Evolutionary conservation across 2,797 vertebrate species (phyloP).

Genomic region (Lophius americanus): DNA sequence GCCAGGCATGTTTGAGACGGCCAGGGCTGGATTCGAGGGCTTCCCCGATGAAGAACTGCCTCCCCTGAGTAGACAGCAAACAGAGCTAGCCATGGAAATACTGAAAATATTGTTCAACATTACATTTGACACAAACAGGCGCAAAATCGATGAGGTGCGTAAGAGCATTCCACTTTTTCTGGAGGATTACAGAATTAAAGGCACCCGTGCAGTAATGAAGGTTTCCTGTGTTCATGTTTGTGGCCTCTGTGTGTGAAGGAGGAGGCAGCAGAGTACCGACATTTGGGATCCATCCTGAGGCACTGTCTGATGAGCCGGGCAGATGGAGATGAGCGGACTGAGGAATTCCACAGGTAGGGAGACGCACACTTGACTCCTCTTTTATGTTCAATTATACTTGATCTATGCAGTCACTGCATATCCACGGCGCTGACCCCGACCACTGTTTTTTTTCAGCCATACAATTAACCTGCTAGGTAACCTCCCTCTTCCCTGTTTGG

Average conservation of each 20-base stretch:
- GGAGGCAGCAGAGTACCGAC: slow-evolving; percentile 87
- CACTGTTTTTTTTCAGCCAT: slow-evolving; percentile 77
- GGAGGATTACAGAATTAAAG: too few species aligned
- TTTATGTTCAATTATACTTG: not conserved
- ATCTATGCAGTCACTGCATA: not conserved
- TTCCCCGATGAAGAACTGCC: slow-evolving; percentile 58
- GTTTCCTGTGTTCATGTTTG: not conserved
- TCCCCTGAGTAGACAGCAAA: slow-evolving; percentile 84
- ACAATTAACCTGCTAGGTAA: slow-evolving; percentile 90
- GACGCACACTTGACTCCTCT: not conserved
- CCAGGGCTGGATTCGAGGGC: slow-evolving; percentile 63
- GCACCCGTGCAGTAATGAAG: too few species aligned
- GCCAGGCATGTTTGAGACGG: slow-evolving; percentile 82
- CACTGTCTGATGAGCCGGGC: slow-evolving; percentile 88
- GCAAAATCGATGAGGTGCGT: slow-evolving; percentile 87
- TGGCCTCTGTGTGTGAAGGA: slow-evolving; percentile 78
- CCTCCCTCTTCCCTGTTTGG: slow-evolving; percentile 89
- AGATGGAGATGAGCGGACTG: slow-evolving; percentile 88
- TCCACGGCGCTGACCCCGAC: not conserved
- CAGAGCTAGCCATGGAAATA: slow-evolving; percentile 90
- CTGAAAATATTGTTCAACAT: slow-evolving; percentile 95
- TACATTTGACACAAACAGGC: slow-evolving; percentile 87
- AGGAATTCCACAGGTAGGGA: slow-evolving; percentile 90
- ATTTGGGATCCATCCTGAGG: slow-evolving; percentile 89
- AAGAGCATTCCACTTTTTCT: not conserved